Percentiles rank a stretch among this genome's conserved stretches.
Evolutionary conservation across 2,888 invertebrate species (phyloP).

Genomic region (Sympetrum striolatum): DNA sequence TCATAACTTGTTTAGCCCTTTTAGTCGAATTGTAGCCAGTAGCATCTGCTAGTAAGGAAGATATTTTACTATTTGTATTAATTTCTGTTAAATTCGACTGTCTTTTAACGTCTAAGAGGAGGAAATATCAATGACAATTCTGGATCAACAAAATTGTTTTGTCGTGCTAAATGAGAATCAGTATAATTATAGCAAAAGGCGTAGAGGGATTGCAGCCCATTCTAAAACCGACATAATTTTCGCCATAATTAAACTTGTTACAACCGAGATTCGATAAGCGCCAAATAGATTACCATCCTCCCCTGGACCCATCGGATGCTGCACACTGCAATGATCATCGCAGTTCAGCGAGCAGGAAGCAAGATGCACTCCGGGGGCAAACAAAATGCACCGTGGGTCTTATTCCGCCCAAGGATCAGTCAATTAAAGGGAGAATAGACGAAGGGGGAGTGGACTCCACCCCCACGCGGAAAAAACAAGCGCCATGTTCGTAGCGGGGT

Average conservation of each 20-base stretch:
- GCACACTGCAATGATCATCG: too few species aligned
- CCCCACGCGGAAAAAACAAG: not conserved
- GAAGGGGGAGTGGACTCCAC: not conserved
- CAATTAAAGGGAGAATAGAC: not conserved
- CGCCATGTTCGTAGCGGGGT: conserved; percentile 20
- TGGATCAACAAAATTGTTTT: too few species aligned
- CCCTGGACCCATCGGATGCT: not conserved
- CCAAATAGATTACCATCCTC: not conserved
- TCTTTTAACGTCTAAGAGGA: too few species aligned
- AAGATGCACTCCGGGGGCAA: not conserved
- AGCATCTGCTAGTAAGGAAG: too few species aligned
- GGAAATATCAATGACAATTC: too few species aligned
- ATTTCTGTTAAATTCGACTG: too few species aligned
- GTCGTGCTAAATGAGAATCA: too few species aligned
- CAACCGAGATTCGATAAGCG: too few species aligned
- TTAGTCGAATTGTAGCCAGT: too few species aligned
- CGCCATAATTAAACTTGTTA: not conserved
- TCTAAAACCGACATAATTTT: not conserved
- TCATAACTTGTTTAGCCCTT: too few species aligned
- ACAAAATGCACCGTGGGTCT: not conserved
- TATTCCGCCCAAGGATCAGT: not conserved
- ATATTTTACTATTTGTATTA: too few species aligned
- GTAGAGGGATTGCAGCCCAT: not conserved
- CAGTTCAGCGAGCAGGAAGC: not conserved
- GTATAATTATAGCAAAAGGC: not conserved